Percentiles rank a stretch among this genome's conserved stretches.
phyloP scores from a whole-genome alignment of 2,113 vertebrate species.

The Cepphus grylle region DNA sequence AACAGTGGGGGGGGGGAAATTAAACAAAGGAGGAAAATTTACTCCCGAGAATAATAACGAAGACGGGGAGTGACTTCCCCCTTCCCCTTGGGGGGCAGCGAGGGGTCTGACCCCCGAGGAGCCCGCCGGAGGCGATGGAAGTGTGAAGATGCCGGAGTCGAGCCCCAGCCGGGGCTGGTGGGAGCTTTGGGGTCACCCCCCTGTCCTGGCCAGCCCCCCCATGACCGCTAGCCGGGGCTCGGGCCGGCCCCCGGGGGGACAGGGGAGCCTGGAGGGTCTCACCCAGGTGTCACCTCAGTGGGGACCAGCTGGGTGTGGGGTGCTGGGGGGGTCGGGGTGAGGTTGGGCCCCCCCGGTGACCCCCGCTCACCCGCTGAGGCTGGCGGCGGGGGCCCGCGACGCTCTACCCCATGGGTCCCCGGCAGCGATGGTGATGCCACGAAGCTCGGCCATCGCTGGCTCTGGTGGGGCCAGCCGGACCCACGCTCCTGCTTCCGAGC shows the following conservation, averaged over 20 bases:
- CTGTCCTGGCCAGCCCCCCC: background rate
- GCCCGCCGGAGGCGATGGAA: accelerated
- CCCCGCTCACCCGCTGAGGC: background rate
- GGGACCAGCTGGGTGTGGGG: background rate
- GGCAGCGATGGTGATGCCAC: background rate
- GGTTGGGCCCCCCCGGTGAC: background rate
- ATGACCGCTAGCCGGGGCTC: background rate
- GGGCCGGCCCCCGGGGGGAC: too few relatives aligned
- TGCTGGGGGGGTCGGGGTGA: accelerated
- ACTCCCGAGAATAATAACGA: background rate
- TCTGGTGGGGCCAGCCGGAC: background rate
- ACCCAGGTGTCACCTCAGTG: accelerated
- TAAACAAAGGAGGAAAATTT: background rate
- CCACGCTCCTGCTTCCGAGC: accelerated
- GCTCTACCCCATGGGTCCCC: background rate
- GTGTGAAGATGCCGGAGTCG: background rate
- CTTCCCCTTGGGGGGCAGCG: background rate
- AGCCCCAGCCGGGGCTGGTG: background rate
- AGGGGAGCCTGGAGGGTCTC: accelerated
- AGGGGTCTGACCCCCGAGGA: background rate
- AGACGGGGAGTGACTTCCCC: accelerated
- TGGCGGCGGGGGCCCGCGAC: background rate
- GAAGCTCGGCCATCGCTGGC: background rate
- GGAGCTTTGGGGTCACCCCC: background rate
- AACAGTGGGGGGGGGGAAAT: background rate